Evolutionary conservation across 1,140 invertebrate genomes (phyloP).

Genomic region (Pristionchus pacificus): DNA sequence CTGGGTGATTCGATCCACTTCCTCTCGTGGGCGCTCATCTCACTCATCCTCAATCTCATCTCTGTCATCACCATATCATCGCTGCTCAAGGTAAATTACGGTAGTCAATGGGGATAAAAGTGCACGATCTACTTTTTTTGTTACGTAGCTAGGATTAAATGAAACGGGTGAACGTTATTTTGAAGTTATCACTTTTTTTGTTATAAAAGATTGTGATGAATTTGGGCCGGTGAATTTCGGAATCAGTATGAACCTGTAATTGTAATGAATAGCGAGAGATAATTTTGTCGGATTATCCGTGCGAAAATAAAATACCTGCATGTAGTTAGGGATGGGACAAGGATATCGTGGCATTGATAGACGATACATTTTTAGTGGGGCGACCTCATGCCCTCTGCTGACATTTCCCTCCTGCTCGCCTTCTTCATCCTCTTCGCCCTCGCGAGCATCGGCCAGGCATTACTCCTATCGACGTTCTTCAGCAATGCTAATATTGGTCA

Average conservation of each 20-base stretch:
- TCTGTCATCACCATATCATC: constrained; percentile 44
- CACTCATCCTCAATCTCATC: constrained; percentile 57
- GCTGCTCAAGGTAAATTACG: constrained; percentile 36
- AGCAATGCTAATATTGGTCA: constrained; percentile 43
- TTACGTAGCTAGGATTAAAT: too few relatives aligned
- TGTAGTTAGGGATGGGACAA: too few relatives aligned
- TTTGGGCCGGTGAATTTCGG: constrained; percentile 15
- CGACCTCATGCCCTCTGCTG: constrained; percentile 37
- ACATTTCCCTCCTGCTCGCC: constrained; percentile 41
- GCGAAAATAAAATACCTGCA: too few relatives aligned
- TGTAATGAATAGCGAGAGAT: too few relatives aligned
- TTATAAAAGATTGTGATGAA: constrained; percentile 33
- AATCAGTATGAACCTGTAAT: constrained; percentile 23
- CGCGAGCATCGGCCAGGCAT: constrained; percentile 40
- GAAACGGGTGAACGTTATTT: too few relatives aligned
- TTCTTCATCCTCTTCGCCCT: constrained; percentile 42
- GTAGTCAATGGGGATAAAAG: too few relatives aligned
- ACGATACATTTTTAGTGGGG: constrained; percentile 43
- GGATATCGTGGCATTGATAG: too few relatives aligned
- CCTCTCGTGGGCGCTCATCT: constrained; percentile 63
- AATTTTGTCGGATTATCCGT: too few relatives aligned
- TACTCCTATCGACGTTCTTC: constrained; percentile 50
- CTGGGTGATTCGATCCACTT: constrained; percentile 63
- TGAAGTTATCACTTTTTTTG: too few relatives aligned
- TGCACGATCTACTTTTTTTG: too few relatives aligned